These are phyloP conservation scores for Pseudopodoces humilis DNA, from an alignment of 2,113 vertebrate species.

Conservation along the genomic window DNA sequence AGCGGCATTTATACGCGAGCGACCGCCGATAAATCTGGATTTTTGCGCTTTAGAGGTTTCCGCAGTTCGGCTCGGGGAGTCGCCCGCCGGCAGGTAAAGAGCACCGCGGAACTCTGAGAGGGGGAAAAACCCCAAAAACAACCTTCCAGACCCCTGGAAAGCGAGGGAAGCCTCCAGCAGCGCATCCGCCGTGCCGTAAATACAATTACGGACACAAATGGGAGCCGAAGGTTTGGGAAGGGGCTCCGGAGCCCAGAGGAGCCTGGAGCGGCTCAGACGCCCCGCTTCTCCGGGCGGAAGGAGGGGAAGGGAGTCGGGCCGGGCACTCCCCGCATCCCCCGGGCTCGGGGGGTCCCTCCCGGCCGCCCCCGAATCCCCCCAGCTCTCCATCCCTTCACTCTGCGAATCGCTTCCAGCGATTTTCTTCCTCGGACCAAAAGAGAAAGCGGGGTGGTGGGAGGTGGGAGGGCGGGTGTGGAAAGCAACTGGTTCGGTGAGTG, in stretches of 20 bases:
- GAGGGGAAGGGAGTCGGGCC: accelerated
- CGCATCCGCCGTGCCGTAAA: background rate
- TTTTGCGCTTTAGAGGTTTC: background rate
- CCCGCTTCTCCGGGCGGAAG: background rate
- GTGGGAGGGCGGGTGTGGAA: accelerated
- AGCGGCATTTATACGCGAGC: accelerated
- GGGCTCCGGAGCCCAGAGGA: background rate
- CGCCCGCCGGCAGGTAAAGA: background rate
- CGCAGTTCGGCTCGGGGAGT: background rate
- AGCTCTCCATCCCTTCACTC: background rate
- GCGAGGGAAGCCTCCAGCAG: background rate
- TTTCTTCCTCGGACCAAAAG: background rate
- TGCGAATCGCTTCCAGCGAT: background rate
- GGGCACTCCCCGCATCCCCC: background rate
- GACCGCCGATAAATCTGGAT: background rate
- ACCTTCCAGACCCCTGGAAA: background rate
- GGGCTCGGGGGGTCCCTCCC: background rate
- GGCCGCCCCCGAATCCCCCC: no score
- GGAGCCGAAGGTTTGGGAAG: background rate
- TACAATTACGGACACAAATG: accelerated
- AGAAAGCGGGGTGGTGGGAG: background rate
- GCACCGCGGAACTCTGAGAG: background rate
- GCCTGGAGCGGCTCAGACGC: background rate
- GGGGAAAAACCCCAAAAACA: background rate
- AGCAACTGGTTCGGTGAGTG: background rate